Evolutionary conservation across 2,113 vertebrate species (phyloP), one percentile per base, ranked within the genome.

Genomic region (Gopherus evgoodei): DNA sequence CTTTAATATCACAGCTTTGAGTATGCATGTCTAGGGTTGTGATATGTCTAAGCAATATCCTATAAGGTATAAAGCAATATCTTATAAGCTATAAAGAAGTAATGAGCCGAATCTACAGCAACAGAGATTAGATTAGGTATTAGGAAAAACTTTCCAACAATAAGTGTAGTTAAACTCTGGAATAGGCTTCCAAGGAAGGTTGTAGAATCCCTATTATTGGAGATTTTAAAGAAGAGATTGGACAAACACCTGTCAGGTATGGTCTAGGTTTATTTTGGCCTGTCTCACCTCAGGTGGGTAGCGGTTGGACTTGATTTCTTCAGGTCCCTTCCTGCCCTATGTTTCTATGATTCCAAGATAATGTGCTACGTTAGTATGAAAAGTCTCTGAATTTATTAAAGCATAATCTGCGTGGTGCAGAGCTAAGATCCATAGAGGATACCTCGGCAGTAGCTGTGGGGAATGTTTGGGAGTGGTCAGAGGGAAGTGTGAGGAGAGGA

Each of bases 331-430:
- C 62, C 14, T 25, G 54, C 54, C 22, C 54, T 25, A 25, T 11
- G 54, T 56, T 56, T 56, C 24, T 56, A 56, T 53, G 52, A 53
- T 59, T 59, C 57, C 29, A 59, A 89, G 3, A 1, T 42, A 13
- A 14, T 76, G 42, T 2, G 2, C 24, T 38, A 59, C 25, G 2
- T 0, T 4, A 90, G 35, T 1, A 6, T n/a, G 56, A 57, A 86
- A 69, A 8, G 21, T 80, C 4, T 90, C 52, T 62, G 11, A 69
- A 42, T 69, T 50, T 56, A 21, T 24, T 72, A 88, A 52, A 86
- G 13, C 24, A 72, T 79, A 5, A 83, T 53, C 42, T 59, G 22
- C 1, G 4, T 31, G 22, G 3, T 17, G 22, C 84, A 88, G 62
- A 88, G 22, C 49, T 65, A 4, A 56, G 2, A 3, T 82, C 69